Percentiles rank a stretch among this genome's conserved stretches.
phyloP scores from a whole-genome alignment of 2,797 vertebrate species.

The Arrhamphus sclerolepis region DNA sequence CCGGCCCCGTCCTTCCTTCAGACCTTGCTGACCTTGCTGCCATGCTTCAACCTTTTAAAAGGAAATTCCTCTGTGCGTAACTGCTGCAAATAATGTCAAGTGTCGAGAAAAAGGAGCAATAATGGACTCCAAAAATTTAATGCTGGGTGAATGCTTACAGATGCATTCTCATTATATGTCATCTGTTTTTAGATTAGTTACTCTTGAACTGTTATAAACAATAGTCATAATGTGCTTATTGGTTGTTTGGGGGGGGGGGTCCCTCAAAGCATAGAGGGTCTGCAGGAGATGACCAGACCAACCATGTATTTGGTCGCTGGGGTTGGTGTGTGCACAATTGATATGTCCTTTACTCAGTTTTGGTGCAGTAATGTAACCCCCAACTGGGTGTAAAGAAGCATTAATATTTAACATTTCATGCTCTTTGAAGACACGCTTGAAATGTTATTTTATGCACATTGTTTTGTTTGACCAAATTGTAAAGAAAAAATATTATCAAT shows the following conservation, averaged over 20 bases:
- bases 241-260: too few species aligned
- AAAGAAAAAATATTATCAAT: too few species aligned
- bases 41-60: background rate
- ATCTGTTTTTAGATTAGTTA: too few species aligned
- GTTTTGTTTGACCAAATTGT: too few species aligned
- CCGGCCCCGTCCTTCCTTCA: slow-evolving; percentile 1
- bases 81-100: background rate
- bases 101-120: background rate
- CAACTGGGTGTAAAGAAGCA: too few species aligned
- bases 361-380: background rate
- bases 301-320: too few species aligned
- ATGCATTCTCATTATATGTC: too few species aligned
- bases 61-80: background rate
- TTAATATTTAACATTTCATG: background rate
- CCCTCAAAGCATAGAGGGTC: too few species aligned
- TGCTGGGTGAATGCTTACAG: too few species aligned
- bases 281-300: too few species aligned
- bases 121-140: background rate
- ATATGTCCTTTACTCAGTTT: background rate
- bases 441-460: background rate
- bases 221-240: background rate
- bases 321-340: slow-evolving; percentile 1
- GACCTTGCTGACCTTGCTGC: background rate
- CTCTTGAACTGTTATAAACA: background rate
- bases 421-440: background rate